These are phyloP conservation scores for Cryptocephalus moraei DNA, from an alignment of 2,888 invertebrate genomes.

Conservation along the genomic window DNA sequence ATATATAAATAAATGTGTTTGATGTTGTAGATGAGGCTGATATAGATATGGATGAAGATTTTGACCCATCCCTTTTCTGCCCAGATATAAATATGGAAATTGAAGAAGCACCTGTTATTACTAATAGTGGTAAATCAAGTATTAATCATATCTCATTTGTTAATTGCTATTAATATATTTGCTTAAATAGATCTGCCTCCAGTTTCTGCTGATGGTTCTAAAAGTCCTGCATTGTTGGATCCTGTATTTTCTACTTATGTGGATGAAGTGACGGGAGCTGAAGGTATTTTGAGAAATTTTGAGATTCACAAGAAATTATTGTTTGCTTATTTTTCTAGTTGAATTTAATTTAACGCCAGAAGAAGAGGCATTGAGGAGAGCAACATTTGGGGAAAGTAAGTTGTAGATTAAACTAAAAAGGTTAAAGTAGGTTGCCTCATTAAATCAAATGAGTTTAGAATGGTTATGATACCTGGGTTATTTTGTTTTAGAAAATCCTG, in stretches of 20 bases:
- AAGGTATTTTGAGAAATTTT: slow-evolving; percentile 17
- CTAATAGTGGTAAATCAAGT: slow-evolving; percentile 16
- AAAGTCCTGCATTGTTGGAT: slow-evolving; percentile 22
- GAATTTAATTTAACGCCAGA: slow-evolving; percentile 24
- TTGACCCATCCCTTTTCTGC: slow-evolving; percentile 30
- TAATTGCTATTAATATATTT: neutral
- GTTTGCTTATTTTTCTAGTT: slow-evolving; percentile 18
- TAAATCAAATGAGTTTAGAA: neutral
- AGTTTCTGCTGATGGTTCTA: slow-evolving; percentile 12
- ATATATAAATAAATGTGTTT: no score
- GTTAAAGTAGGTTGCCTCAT: neutral
- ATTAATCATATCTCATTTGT: neutral
- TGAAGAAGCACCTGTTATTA: slow-evolving; percentile 28
- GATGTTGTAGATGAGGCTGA: neutral
- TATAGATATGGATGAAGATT: slow-evolving; percentile 15
- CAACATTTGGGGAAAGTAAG: slow-evolving; percentile 23
- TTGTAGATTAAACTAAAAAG: neutral
- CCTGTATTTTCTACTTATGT: slow-evolving; percentile 26
- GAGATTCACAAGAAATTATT: neutral
- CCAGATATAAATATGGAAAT: slow-evolving; percentile 35
- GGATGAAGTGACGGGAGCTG: slow-evolving; percentile 29
- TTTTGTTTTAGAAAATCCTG: slow-evolving; percentile 25
- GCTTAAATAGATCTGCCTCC: neutral
- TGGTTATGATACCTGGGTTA: no score
- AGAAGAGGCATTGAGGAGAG: slow-evolving; percentile 20